Conservation (phyloP, 1,140 invertebrate species). For the Cataglyphis hispanica region DNA sequence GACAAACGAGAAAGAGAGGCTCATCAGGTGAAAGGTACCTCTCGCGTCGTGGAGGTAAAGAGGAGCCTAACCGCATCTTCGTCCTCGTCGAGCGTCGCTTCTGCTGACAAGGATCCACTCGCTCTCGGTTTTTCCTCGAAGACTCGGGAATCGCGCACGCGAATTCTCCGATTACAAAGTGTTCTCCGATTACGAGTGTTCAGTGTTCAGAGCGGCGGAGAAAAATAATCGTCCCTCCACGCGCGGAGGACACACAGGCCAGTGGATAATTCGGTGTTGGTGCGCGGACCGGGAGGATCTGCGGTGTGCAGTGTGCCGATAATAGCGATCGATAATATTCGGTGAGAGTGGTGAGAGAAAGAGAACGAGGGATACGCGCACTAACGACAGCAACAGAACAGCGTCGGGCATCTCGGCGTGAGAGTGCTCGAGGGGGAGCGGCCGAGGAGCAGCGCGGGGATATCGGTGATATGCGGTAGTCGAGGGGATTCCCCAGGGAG, state of each 20-base stretch:
- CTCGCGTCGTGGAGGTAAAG: conserved; percentile 60
- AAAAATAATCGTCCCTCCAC: not conserved
- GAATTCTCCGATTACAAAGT: conserved; percentile 23
- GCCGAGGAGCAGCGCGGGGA: conserved; percentile 68
- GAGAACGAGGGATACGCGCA: conserved; percentile 45
- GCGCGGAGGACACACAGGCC: conserved; percentile 10
- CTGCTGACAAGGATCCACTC: not conserved
- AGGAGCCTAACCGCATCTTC: conserved; percentile 21
- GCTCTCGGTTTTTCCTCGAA: not conserved
- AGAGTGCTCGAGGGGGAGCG: conserved; percentile 64
- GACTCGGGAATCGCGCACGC: not conserved
- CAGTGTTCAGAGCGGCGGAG: conserved; percentile 42
- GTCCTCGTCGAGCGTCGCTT: conserved; percentile 33
- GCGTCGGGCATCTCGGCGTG: not conserved
- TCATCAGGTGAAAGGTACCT: conserved; percentile 70
- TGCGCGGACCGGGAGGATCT: conserved; percentile 67
- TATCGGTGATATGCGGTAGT: conserved; percentile 86
- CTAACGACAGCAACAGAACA: conserved; percentile 65
- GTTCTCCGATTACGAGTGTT: conserved; percentile 58
- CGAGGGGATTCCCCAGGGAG: conserved; percentile 84
- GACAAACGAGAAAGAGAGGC: not conserved
- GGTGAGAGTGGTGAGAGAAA: conserved; percentile 63
- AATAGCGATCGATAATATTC: conserved; percentile 50
- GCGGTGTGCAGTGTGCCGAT: conserved; percentile 68
- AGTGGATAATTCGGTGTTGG: conserved; percentile 69